phyloP scores from a whole-genome alignment of 2,888 invertebrate genomes.

The Leptopilina syphax region DNA sequence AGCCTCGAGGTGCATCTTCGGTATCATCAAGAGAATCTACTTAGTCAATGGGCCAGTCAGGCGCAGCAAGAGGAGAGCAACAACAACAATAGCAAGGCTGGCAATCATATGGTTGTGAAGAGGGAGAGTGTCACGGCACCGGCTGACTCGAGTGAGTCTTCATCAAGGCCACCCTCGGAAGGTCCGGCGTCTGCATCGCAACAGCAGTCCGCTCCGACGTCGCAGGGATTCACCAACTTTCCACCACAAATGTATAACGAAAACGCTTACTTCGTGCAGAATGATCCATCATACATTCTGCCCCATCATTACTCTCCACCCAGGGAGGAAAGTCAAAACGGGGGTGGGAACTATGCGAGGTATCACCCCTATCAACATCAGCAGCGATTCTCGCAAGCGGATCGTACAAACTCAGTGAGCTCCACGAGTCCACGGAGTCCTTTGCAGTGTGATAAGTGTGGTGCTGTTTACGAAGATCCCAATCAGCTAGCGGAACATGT shows the following conservation, averaged over 20 bases:
- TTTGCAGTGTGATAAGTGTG: slow-evolving; percentile 91
- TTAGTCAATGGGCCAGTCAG: slow-evolving; percentile 85
- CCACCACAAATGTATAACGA: slow-evolving; percentile 67
- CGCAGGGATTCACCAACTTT: slow-evolving; percentile 58
- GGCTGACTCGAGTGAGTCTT: slow-evolving; percentile 85
- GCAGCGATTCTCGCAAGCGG: slow-evolving; percentile 55
- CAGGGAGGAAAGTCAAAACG: slow-evolving; percentile 76
- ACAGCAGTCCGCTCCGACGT: slow-evolving; percentile 77
- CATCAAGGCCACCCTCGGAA: slow-evolving; percentile 78
- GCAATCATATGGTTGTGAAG: slow-evolving; percentile 79
- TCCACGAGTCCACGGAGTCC: slow-evolving; percentile 84
- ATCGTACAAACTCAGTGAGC: slow-evolving; percentile 75
- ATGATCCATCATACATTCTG: slow-evolving; percentile 69
- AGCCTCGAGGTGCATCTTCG: slow-evolving; percentile 88
- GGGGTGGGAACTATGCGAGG: slow-evolving; percentile 62
- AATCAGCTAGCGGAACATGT: slow-evolving; percentile 87
- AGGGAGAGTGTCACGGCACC: slow-evolving; percentile 79
- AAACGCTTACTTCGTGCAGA: slow-evolving; percentile 68
- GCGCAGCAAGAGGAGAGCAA: slow-evolving; percentile 82
- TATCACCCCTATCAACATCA: slow-evolving; percentile 77
- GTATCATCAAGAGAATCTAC: slow-evolving; percentile 87
- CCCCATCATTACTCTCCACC: slow-evolving; percentile 77
- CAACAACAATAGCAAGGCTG: slow-evolving; percentile 79
- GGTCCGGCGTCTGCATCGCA: slow-evolving; percentile 83
- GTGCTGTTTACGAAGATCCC: slow-evolving; percentile 87